Percentiles rank a stretch among this genome's conserved stretches.
phyloP scores from a whole-genome alignment of 2,888 invertebrate genomes.

The Tridacna gigas region DNA sequence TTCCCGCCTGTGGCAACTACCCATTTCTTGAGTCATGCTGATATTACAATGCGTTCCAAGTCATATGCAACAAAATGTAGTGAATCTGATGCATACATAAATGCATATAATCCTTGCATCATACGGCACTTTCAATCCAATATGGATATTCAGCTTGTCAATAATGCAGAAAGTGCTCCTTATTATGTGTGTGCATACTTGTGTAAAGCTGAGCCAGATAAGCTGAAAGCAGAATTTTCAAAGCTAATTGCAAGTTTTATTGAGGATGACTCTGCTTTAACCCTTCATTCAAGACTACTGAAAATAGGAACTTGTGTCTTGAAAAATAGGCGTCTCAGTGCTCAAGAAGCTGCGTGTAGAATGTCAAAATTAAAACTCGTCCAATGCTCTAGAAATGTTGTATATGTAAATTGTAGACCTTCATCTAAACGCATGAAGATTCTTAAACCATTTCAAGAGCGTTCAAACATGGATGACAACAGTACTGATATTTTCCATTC shows the following conservation, averaged over 20 bases:
- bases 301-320: slow-evolving; percentile 33
- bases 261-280: not conserved
- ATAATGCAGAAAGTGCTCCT: slow-evolving; percentile 35
- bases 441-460: slow-evolving; percentile 14
- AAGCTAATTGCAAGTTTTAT: slow-evolving; percentile 21
- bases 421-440: slow-evolving; percentile 32
- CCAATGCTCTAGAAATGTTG: not conserved
- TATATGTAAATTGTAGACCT: slow-evolving; percentile 23
- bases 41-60: slow-evolving; percentile 14
- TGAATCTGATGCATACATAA: too few relatives aligned
- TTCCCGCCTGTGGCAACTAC: slow-evolving; percentile 36
- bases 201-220: slow-evolving; percentile 36
- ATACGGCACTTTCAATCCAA: slow-evolving; percentile 34
- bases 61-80: too few relatives aligned
- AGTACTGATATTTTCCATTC: slow-evolving; percentile 36
- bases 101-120: slow-evolving; percentile 40
- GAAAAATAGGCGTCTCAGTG: slow-evolving; percentile 14
- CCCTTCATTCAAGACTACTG: slow-evolving; percentile 6
- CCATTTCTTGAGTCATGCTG: slow-evolving; percentile 6
- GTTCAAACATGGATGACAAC: not conserved
- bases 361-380: slow-evolving; percentile 10
- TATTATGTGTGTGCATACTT: slow-evolving; percentile 51
- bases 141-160: slow-evolving; percentile 45
- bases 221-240: slow-evolving; percentile 12
- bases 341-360: slow-evolving; percentile 43